These are phyloP conservation scores for Conistra vaccinii DNA, from an alignment of 2,888 invertebrate genomes.

Conservation along the genomic window DNA sequence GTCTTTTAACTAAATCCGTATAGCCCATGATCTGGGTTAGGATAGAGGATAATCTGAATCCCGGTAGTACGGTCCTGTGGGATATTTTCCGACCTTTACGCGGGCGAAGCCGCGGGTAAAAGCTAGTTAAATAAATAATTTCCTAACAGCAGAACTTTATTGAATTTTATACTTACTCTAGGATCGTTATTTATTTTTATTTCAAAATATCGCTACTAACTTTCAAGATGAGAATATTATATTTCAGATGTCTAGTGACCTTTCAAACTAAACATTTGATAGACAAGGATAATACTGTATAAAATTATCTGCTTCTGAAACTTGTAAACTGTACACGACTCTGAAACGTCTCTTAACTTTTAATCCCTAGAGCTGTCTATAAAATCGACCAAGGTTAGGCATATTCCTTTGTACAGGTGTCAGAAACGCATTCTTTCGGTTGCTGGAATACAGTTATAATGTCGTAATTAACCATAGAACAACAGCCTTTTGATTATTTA, in stretches of 20 bases:
- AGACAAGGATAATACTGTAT: not conserved
- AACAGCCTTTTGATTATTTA: too few relatives aligned
- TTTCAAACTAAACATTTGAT: constrained; percentile 6
- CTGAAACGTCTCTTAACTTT: constrained; percentile 12
- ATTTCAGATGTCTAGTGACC: constrained; percentile 4
- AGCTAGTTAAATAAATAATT: too few relatives aligned
- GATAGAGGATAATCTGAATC: too few relatives aligned
- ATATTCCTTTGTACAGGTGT: constrained; percentile 8
- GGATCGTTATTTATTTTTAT: not conserved
- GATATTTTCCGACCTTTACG: too few relatives aligned
- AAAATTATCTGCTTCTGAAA: constrained; percentile 14
- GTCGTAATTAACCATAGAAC: too few relatives aligned
- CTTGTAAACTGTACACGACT: constrained; percentile 13
- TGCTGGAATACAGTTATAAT: too few relatives aligned
- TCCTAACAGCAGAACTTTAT: not conserved
- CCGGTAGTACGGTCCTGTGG: too few relatives aligned
- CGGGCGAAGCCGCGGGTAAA: too few relatives aligned
- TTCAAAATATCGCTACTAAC: not conserved
- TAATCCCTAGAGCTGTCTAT: not conserved
- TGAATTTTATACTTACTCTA: not conserved
- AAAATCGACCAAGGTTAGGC: constrained; percentile 11
- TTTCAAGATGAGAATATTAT: not conserved
- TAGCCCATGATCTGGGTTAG: too few relatives aligned
- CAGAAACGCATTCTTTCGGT: too few relatives aligned
- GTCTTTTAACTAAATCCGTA: too few relatives aligned